phyloP scores from a whole-genome alignment of 2,113 vertebrate species.

The Thunnus thynnus region DNA sequence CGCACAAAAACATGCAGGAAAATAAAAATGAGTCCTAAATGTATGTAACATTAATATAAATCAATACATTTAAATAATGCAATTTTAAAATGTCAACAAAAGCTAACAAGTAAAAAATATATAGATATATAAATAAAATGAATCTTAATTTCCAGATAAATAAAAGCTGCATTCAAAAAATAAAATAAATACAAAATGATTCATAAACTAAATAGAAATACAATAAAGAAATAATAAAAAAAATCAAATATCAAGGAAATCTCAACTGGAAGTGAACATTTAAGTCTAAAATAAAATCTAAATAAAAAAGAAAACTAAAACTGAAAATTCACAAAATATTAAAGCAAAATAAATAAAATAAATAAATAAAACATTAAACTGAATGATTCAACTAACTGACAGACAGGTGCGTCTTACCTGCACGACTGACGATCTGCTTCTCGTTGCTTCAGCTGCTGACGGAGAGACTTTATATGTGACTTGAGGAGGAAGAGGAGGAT shows the following conservation, averaged over 20 bases:
- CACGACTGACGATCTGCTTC: background rate
- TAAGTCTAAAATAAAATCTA: background rate
- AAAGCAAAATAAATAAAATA: background rate
- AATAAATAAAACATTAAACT: background rate
- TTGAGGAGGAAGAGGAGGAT: constrained; percentile 7
- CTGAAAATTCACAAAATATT: too few species aligned
- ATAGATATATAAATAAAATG: too few species aligned
- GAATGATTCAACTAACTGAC: background rate
- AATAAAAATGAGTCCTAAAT: background rate
- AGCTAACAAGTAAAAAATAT: too few species aligned
- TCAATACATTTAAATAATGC: too few species aligned
- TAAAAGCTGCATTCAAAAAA: background rate
- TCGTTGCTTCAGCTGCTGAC: constrained; percentile 17
- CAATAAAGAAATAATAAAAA: background rate
- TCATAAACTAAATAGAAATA: background rate
- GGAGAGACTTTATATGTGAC: constrained; percentile 14
- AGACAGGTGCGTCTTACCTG: constrained; percentile 57
- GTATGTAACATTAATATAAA: too few species aligned
- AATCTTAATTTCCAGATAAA: background rate
- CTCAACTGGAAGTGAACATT: too few species aligned
- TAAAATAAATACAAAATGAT: too few species aligned
- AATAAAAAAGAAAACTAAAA: background rate
- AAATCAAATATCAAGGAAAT: background rate
- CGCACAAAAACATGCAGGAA: background rate
- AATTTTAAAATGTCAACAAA: too few species aligned